These are phyloP conservation scores for Limnephilus rhombicus DNA, from an alignment of 2,888 invertebrate species.

Conservation along the genomic window DNA sequence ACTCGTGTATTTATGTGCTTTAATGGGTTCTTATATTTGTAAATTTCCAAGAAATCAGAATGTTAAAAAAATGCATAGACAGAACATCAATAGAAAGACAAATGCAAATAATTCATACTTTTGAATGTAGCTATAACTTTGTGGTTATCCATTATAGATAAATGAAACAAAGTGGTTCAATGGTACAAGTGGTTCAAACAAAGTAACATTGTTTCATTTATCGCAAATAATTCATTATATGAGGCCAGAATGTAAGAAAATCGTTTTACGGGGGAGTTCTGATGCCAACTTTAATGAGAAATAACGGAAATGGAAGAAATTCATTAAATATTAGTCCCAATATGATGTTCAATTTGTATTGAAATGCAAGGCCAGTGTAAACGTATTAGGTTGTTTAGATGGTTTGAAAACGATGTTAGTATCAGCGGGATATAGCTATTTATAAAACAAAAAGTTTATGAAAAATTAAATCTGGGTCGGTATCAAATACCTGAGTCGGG, in stretches of 20 bases:
- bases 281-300: background rate
- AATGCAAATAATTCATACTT: background rate
- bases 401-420: background rate
- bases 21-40: too few relatives aligned
- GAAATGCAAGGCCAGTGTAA: background rate
- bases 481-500: background rate
- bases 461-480: background rate
- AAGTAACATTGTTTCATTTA: too few relatives aligned
- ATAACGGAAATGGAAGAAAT: background rate
- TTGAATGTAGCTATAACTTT: too few relatives aligned
- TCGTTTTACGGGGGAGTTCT: too few relatives aligned
- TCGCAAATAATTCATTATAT: too few relatives aligned
- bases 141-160: too few relatives aligned
- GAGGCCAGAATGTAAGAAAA: too few relatives aligned
- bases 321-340: too few relatives aligned
- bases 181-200: too few relatives aligned
- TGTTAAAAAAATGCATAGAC: background rate
- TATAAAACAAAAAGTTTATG: background rate
- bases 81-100: background rate
- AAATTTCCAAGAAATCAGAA: background rate
- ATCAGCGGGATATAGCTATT: background rate
- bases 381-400: background rate
- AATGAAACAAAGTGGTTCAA: too few relatives aligned
- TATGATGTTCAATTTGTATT: background rate
- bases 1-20: background rate